Conservation (phyloP, 2,113 vertebrate species). For the Sinocyclocheilus grahami region DNA sequence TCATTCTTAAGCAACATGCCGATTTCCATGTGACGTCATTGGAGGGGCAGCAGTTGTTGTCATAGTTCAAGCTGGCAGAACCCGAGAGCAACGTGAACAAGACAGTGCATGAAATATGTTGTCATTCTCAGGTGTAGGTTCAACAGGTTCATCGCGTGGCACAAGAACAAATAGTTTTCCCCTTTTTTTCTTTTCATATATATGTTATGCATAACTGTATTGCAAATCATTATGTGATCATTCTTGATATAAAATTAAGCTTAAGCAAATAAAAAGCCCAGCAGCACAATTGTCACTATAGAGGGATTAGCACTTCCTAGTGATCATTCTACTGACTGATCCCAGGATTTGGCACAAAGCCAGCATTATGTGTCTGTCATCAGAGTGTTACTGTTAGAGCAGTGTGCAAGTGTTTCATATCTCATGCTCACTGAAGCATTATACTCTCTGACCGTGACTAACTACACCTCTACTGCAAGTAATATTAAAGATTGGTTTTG, state of each 20-base stretch:
- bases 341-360: not conserved
- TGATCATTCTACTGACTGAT: not conserved
- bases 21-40: not conserved
- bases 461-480: not conserved
- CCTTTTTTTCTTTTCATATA: not conserved
- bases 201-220: not conserved
- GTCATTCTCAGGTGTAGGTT: constrained; percentile 19
- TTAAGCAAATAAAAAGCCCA: not conserved
- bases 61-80: not conserved
- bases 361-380: constrained; percentile 22
- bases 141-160: not conserved
- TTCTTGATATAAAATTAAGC: not conserved
- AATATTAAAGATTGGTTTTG: not conserved
- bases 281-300: not conserved
- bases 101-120: not conserved
- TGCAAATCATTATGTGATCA: not conserved
- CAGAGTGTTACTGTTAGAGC: constrained; percentile 13
- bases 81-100: not conserved
- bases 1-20: not conserved
- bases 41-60: not conserved
- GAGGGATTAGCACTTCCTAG: not conserved
- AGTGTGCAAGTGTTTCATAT: constrained; percentile 16
- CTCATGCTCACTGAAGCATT: constrained; percentile 12
- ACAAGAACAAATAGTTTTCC: not conserved
- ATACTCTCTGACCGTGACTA: not conserved